These are phyloP conservation scores for Ptychadena robeensis DNA, from an alignment of 2,797 vertebrate species.

Conservation along the genomic window DNA sequence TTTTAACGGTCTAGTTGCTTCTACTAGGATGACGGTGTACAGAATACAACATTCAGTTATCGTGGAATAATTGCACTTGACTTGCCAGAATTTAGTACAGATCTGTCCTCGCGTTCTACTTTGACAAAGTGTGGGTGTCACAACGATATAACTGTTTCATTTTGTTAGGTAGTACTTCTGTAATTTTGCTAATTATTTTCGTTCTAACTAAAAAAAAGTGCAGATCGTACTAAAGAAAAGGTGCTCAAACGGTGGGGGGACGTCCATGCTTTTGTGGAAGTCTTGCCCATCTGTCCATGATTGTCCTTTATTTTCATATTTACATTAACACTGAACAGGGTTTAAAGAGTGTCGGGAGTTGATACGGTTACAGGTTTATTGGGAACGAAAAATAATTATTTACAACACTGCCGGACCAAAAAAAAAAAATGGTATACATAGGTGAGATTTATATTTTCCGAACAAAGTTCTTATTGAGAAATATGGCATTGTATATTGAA, in stretches of 20 bases:
- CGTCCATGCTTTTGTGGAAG: slow-evolving; percentile 65
- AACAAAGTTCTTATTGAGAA: neutral
- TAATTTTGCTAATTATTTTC: slow-evolving; percentile 68
- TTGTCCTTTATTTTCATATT: slow-evolving; percentile 45
- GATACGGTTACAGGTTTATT: neutral
- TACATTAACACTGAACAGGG: slow-evolving; percentile 46
- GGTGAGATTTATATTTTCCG: slow-evolving; percentile 35
- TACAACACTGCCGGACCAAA: slow-evolving; percentile 34
- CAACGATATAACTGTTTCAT: slow-evolving; percentile 69
- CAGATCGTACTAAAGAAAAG: slow-evolving; percentile 73
- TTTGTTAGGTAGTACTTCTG: slow-evolving; percentile 71
- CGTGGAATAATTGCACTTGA: slow-evolving; percentile 74
- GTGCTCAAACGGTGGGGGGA: slow-evolving; percentile 70
- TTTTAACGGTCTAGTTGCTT: slow-evolving; percentile 75
- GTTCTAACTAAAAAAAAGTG: slow-evolving; percentile 63
- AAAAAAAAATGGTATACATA: neutral
- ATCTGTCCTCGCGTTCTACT: slow-evolving; percentile 67
- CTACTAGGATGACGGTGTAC: slow-evolving; percentile 74
- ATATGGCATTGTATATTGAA: neutral
- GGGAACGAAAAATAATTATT: slow-evolving; percentile 1
- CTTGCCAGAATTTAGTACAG: slow-evolving; percentile 56
- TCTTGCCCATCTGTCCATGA: slow-evolving; percentile 38
- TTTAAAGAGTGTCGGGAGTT: slow-evolving; percentile 27
- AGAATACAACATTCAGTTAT: slow-evolving; percentile 74
- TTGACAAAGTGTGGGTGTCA: slow-evolving; percentile 70